These are phyloP conservation scores for Tenthredo notha DNA, from an alignment of 2,888 invertebrate genomes.

Conservation along the genomic window DNA sequence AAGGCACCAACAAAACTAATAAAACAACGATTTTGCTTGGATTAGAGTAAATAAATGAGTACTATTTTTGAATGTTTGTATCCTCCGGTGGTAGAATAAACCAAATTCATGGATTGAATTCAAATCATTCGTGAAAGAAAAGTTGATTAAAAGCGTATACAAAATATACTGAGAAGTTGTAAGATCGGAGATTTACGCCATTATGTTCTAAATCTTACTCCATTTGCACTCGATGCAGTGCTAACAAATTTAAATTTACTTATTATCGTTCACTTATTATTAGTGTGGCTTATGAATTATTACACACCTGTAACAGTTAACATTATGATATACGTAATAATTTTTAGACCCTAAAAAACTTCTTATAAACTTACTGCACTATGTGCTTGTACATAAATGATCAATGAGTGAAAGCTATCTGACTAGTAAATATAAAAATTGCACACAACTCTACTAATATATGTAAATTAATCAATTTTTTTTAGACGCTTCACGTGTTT, in stretches of 20 bases:
- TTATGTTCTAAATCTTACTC: background rate
- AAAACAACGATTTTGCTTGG: background rate
- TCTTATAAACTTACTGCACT: conserved; percentile 9
- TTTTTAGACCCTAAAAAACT: background rate
- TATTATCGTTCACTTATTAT: conserved; percentile 37
- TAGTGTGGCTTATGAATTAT: background rate
- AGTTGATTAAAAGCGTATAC: background rate
- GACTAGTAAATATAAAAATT: conserved; percentile 48
- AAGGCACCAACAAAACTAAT: conserved; percentile 16
- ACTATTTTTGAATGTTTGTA: background rate
- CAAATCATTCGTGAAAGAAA: background rate
- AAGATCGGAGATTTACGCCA: background rate
- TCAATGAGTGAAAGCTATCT: conserved; percentile 23
- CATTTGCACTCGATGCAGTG: background rate
- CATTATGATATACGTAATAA: background rate
- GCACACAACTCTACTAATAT: background rate
- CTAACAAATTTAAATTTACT: conserved; percentile 25
- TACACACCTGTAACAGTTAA: background rate
- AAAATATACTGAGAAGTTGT: conserved; percentile 15
- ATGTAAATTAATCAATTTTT: conserved; percentile 2
- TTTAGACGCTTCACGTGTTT: background rate
- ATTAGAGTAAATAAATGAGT: background rate
- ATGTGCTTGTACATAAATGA: conserved; percentile 15
- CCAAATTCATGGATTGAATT: background rate
- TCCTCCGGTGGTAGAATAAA: no score